Percentiles rank a stretch among this genome's conserved stretches.
Evolutionary conservation across 1,140 invertebrate genomes (phyloP).

Genomic region (Trypoxylus dichotomus): DNA sequence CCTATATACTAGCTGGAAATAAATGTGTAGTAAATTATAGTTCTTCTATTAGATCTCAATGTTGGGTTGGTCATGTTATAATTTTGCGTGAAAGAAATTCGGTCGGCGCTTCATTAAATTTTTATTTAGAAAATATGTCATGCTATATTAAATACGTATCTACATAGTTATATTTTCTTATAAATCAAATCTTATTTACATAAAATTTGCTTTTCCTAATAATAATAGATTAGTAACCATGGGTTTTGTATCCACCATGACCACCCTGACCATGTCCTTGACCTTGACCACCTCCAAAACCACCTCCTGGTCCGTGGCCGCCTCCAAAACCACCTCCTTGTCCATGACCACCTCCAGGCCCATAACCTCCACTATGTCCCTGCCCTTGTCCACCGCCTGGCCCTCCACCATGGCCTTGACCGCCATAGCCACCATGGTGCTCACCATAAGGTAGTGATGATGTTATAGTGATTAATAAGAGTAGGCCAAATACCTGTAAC

Average conservation of each 20-base stretch:
- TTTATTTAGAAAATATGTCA: no score
- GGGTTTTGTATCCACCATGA: constrained; percentile 30
- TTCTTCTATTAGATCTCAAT: no score
- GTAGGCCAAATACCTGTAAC: not conserved
- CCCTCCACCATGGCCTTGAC: constrained; percentile 18
- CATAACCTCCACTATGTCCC: constrained; percentile 17
- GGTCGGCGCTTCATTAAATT: no score
- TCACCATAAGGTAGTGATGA: not conserved
- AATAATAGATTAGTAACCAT: constrained; percentile 24
- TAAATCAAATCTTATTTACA: no score
- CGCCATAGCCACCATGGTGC: not conserved
- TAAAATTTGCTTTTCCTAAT: not conserved
- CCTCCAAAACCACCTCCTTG: constrained; percentile 28
- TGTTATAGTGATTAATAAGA: not conserved
- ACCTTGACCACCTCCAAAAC: not conserved
- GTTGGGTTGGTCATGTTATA: no score
- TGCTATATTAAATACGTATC: no score
- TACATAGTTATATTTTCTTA: no score
- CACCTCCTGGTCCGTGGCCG: constrained; percentile 20
- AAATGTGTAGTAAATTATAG: no score
- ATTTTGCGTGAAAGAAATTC: no score
- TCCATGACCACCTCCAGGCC: constrained; percentile 7
- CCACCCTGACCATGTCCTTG: constrained; percentile 26
- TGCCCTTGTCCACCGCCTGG: constrained; percentile 26
- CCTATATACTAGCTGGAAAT: no score